Base-by-base conservation (phyloP, 2,888 invertebrate species). In the Mesorhabditis sp. region DNA sequence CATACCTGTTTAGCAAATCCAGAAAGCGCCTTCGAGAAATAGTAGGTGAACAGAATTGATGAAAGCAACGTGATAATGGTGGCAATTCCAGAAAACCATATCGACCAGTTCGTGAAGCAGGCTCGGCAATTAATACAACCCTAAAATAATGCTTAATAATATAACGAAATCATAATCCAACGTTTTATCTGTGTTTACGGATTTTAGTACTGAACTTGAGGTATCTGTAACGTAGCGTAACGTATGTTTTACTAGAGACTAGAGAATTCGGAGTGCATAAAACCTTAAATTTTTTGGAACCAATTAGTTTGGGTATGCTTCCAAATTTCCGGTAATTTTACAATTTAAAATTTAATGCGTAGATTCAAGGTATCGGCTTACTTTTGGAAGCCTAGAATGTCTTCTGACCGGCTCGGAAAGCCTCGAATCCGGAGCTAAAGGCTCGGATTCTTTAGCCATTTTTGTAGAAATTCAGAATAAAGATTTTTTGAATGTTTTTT, bases 1-100 rank as follows among this genome's bases (percentile, higher is more conserved):
- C 10, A 13, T 50, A 50, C 58, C 58, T 50, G 58, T n/a, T 50
- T 50, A 50, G 58, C 58, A 50, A 50, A 50, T 50, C 58, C 58
- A 13, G 7, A 13, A 10, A 50, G n/a, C 58, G 58, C 58, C n/a
- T 50, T 50, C n/a, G 58, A 50, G 58, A 50, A 50, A n/a, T 13
- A 50, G n/a, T 13, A 13, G 58, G 58, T 50, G 58, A 50, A 50
- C 2, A 13, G 58, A 50, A 50, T 50, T 10, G 58, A 10, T 13
- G 58, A 10, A 50, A 50, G 7, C 10, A 50, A n/a, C 10, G 58
- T 50, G 58, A 50, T 50, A 13, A 50, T 13, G n/a, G 58, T 50
- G n/a, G 58, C 7, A n/a, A 50, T 10, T 13, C 10, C 58, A 10
- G 58, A 50, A n/a, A 50, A 13, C 58, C 58, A 50, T 13, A 50